Evolutionary conservation across 2,888 invertebrate species (phyloP), one percentile per base, ranked within the genome.

Genomic region (Drosophila niveifrons): DNA sequence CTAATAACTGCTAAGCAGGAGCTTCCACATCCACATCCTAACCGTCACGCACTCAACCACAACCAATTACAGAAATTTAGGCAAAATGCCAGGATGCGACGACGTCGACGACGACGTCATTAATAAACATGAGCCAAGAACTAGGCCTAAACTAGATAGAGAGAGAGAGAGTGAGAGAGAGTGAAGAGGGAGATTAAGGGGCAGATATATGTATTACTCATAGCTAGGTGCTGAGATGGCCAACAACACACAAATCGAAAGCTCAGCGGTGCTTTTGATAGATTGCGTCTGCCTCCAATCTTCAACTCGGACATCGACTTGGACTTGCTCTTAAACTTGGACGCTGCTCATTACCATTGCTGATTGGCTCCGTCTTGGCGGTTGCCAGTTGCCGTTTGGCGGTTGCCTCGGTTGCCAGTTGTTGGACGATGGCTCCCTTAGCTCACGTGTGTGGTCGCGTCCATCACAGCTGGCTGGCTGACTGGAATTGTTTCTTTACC

Each of bases 31-130:
- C 43, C 50, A 64, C 47, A 47, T 50, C 23, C 57, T 17, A 17
- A 56, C 68, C 66, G 61, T 55, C 71, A 81, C 72, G 76, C 82
- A 82, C 65, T 80, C 82, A 68, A 80, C 84, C 83, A 80, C 85
- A 84, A 84, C 85, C 84, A 84, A 84, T 84, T 84, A 84, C 84
- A 75, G 81, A 72, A 85, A 85, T 82, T 85, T 84, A 83, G 81
- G 80, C 74, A 85, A 75, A 81, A 75, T 77, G 69, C 72, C 80
- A 79, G 80, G 82, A 82, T 80, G 78, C 77, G 80, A 46, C 75
- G 50, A 18, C 41, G 61, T 48, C 55, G 69, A 55, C 48, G 62
- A 59, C 72, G 75, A 56, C 72, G 75, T 81, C 83, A 83, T 84
- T 85, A 84, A 84, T 84, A 84, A 81, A 84, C 83, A 84, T 83